These are phyloP conservation scores for Melinopterus prodromus DNA, from an alignment of 2,888 invertebrate species.

Conservation along the genomic window DNA sequence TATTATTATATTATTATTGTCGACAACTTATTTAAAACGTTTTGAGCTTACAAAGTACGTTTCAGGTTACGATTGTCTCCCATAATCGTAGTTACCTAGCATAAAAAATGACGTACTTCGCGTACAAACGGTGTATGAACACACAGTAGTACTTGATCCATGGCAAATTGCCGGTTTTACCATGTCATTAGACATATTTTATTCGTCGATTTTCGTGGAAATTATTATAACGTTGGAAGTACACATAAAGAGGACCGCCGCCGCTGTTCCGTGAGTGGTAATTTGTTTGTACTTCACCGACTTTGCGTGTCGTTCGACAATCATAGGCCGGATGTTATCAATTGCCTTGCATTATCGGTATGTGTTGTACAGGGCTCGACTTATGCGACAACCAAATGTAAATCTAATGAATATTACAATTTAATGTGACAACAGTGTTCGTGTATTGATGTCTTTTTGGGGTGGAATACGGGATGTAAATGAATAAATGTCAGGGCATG, in stretches of 20 bases:
- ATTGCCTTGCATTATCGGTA: slow-evolving; percentile 23
- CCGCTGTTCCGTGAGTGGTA: slow-evolving; percentile 20
- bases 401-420: background rate
- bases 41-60: too few species aligned
- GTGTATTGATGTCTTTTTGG: background rate
- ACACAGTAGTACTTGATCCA: background rate
- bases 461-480: background rate
- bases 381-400: background rate
- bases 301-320: slow-evolving; percentile 15
- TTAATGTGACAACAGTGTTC: background rate
- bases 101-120: background rate
- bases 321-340: slow-evolving; percentile 20
- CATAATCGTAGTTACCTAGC: background rate
- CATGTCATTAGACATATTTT: background rate
- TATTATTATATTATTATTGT: too few species aligned
- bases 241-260: slow-evolving; percentile 5
- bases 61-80: too few species aligned
- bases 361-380: background rate
- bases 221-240: background rate
- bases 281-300: slow-evolving; percentile 24
- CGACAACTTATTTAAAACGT: too few species aligned
- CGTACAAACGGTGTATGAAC: background rate
- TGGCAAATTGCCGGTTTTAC: background rate
- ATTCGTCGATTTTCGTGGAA: background rate
- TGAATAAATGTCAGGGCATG: background rate